Percentiles rank a stretch among this genome's conserved stretches.
Conservation (phyloP, 2,797 vertebrate species). For the Gymnothorax reevesii region DNA sequence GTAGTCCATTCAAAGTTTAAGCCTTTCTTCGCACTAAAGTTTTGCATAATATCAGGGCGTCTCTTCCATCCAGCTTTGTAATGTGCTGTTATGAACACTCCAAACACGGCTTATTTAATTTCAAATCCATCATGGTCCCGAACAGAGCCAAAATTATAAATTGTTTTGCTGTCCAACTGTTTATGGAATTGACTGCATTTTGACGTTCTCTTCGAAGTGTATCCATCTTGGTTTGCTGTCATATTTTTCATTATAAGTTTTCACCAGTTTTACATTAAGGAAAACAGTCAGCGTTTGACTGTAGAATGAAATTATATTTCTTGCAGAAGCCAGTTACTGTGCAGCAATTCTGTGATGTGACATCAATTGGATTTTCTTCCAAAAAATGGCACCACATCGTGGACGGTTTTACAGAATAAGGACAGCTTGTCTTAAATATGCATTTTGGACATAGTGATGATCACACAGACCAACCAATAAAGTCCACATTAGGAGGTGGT, state of each 20-base stretch:
- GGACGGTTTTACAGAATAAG: neutral
- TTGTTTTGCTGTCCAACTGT: too few relatives aligned
- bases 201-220: neutral
- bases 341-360: too few relatives aligned
- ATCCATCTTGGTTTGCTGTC: neutral
- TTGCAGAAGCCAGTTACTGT: neutral
- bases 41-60: neutral
- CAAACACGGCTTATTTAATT: too few relatives aligned
- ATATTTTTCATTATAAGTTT: too few relatives aligned
- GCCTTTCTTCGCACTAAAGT: neutral
- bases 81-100: neutral
- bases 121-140: too few relatives aligned
- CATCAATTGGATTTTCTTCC: neutral
- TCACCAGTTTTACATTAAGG: neutral
- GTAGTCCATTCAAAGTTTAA: conserved; percentile 23
- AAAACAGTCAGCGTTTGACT: neutral
- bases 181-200: neutral
- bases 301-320: neutral
- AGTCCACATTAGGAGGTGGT: neutral
- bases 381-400: neutral
- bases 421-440: neutral
- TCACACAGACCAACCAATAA: neutral
- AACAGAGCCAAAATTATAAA: too few relatives aligned
- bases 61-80: neutral
- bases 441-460: neutral